Evolutionary conservation across 2,888 invertebrate species (phyloP), one percentile per base, ranked within the genome.

Genomic region (Pachycephus smyrnensis): DNA sequence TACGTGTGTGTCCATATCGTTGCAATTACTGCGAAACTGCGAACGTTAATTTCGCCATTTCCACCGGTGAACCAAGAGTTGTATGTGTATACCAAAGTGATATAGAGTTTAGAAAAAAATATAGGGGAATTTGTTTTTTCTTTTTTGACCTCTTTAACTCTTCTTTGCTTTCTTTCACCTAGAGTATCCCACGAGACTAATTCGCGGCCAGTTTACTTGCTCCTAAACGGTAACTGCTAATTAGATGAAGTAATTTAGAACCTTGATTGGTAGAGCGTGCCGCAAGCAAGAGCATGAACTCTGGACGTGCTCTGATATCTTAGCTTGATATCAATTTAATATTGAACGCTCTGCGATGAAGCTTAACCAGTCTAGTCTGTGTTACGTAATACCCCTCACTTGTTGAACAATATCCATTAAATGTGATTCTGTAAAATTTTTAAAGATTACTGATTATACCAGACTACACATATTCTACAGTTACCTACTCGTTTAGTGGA

Each of bases 231-330:
- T 79, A 82, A 85, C 83, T 86, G 85, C 86, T 88, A 88, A 88
- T 88, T 88, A 85, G 84, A 86, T 81, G 80, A 82, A 82, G 86
- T 85, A 86, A 86, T 86, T 88, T 86, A 86, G 84, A 85, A 82
- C 82, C 73, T 79, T 82, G 84, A 83, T 87, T 86, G 85, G 80
- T 79, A 78, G 80, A 82, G 82, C 87, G 85, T 86, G 87, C 84
- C 82, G 79, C 79, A 79, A 83, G 80, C 82, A 73, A 79, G 83
- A 84, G 80, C 85, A 85, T 86, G 86, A 86, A 82, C 84, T 79
- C 80, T 80, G 84, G 83, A 87, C 86, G 87, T 88, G 86, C 84
- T 79, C 83, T 82, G 86, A 86, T 87, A 87, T 86, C 86, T 83
- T 75, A 75, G 78, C 73, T 81, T 83, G 86, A 86, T 86, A 87